Evolutionary conservation across 2,888 invertebrate species (phyloP).

Genomic region (Galerucella calmariensis): DNA sequence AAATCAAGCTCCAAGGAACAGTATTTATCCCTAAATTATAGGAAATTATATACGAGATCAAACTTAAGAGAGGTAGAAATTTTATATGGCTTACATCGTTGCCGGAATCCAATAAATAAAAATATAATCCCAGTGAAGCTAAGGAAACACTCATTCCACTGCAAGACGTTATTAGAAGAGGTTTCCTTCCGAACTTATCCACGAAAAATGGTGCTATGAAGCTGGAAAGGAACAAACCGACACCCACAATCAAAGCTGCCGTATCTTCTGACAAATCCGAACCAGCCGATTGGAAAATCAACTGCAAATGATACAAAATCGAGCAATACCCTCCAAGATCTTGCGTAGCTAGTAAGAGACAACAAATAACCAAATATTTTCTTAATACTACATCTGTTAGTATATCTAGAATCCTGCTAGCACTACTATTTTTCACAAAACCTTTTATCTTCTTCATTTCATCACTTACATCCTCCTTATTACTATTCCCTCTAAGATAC

Average conservation of each 20-base stretch:
- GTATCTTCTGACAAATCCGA: conserved; percentile 68
- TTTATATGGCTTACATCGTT: conserved; percentile 60
- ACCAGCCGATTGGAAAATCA: conserved; percentile 75
- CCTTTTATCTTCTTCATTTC: conserved; percentile 62
- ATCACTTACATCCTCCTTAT: conserved; percentile 69
- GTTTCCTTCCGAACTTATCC: conserved; percentile 78
- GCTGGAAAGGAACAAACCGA: conserved; percentile 79
- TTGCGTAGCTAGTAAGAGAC: conserved; percentile 70
- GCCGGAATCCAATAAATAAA: conserved; percentile 63
- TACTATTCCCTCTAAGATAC: conserved; percentile 74
- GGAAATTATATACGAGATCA: conserved; percentile 77
- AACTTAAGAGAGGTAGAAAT: conserved; percentile 77
- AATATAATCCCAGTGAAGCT: conserved; percentile 66
- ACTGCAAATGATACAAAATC: conserved; percentile 79
- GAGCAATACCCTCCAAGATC: conserved; percentile 84
- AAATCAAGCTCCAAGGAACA: conserved; percentile 83
- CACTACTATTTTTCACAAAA: conserved; percentile 36
- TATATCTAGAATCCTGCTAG: conserved; percentile 67
- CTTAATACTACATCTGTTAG: conserved; percentile 74
- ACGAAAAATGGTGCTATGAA: conserved; percentile 77
- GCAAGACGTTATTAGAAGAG: conserved; percentile 77
- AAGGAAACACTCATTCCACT: conserved; percentile 73
- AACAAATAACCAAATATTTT: conserved; percentile 78
- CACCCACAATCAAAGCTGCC: conserved; percentile 80
- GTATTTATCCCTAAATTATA: conserved; percentile 82